phyloP scores from a whole-genome alignment of 1,140 invertebrate species.

The Drosophila rufa region DNA sequence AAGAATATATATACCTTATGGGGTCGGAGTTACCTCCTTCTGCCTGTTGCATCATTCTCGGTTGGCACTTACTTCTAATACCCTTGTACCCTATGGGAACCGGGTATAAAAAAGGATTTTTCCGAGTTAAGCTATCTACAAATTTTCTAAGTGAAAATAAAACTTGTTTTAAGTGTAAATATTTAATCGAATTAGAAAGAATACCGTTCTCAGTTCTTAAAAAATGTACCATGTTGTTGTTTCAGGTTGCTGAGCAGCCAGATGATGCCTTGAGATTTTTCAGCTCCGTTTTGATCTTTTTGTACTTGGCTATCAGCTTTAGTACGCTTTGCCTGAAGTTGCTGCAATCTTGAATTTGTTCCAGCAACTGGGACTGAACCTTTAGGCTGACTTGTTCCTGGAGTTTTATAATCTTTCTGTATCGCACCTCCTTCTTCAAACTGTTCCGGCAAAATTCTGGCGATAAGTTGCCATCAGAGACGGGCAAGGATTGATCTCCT shows the following conservation, averaged over 20 bases:
- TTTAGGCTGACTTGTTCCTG: not conserved
- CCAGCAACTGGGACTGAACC: not conserved
- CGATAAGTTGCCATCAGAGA: not conserved
- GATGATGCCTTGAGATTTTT: not conserved
- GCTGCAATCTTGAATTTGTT: slow-evolving; percentile 2
- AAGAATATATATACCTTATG: too few relatives aligned
- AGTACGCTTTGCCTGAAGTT: not conserved
- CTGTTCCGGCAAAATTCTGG: not conserved
- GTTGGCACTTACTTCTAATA: too few relatives aligned
- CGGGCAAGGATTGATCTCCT: not conserved
- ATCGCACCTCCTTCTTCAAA: not conserved
- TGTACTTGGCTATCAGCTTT: not conserved
- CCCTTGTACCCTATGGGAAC: too few relatives aligned
- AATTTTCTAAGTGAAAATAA: too few relatives aligned
- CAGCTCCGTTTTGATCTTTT: not conserved
- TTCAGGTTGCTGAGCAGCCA: not conserved
- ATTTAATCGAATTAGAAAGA: too few relatives aligned
- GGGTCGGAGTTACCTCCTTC: too few relatives aligned
- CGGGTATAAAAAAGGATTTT: too few relatives aligned
- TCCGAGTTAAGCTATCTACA: too few relatives aligned
- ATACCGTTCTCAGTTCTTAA: too few relatives aligned
- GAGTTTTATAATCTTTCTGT: not conserved
- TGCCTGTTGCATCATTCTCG: too few relatives aligned
- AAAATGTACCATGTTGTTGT: too few relatives aligned
- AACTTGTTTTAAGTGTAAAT: too few relatives aligned